Evolutionary conservation across 1,140 invertebrate genomes (phyloP).

Genomic region (Bactericera cockerelli): DNA sequence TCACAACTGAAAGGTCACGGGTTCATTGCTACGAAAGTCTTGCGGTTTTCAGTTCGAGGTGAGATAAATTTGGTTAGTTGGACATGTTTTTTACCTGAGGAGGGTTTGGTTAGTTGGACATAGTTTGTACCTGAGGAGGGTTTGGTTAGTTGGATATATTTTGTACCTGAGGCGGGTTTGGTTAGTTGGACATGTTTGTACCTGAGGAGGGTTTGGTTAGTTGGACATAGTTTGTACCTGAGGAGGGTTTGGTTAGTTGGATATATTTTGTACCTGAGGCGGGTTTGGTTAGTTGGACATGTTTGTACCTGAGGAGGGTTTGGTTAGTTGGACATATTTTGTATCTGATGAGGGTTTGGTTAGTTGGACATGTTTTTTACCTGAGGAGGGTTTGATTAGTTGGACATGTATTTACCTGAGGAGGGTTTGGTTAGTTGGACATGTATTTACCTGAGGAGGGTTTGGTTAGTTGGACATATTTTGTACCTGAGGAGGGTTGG

Average conservation of each 20-base stretch:
- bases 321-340: background rate
- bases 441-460: slow-evolving; percentile 2
- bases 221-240: background rate
- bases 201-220: slow-evolving; percentile 3
- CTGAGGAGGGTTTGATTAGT: slow-evolving; percentile 1
- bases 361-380: background rate
- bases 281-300: background rate
- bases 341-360: background rate
- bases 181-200: background rate
- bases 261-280: background rate
- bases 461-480: background rate
- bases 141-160: background rate
- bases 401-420: background rate
- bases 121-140: background rate
- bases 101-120: background rate
- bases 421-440: background rate
- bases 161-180: slow-evolving; percentile 1
- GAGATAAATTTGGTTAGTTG: too few relatives aligned
- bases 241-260: background rate
- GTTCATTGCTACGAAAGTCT: background rate
- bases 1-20: too few relatives aligned
- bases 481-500: slow-evolving; percentile 1
- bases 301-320: slow-evolving; percentile 2
- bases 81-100: background rate
- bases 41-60: background rate